A percentile compares a stretch with the other conserved stretches of the same genome.
Evolutionary conservation across 2,113 vertebrate species (phyloP).

Genomic region (Ctenomys sociabilis): DNA sequence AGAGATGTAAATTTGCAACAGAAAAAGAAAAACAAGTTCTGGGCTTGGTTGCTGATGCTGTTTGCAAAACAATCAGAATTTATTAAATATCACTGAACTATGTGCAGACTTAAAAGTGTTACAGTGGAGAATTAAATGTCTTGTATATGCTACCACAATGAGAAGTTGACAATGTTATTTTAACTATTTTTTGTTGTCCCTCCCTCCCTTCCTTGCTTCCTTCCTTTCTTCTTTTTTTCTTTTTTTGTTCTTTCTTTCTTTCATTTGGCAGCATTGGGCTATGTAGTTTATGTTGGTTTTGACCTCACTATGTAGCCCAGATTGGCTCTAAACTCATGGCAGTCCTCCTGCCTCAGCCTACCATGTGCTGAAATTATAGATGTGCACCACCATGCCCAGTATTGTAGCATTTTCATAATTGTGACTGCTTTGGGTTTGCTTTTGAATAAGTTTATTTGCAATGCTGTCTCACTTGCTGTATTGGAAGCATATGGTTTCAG

Average conservation of each 20-base stretch:
- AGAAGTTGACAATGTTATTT: not conserved
- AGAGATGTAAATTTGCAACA: not conserved
- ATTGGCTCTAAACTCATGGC: not conserved
- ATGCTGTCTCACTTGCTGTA: not conserved
- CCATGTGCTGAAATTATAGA: not conserved
- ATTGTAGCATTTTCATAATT: not conserved
- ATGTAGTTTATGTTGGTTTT: not conserved
- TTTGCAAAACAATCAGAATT: not conserved
- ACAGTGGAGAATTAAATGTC: not conserved
- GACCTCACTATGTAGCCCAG: not conserved
- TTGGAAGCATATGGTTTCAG: not conserved
- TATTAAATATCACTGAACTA: not conserved
- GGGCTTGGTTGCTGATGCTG: not conserved
- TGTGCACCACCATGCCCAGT: not conserved
- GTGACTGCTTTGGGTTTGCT: not conserved
- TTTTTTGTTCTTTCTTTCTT: not conserved
- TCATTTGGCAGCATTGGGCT: not conserved
- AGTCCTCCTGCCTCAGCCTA: not conserved
- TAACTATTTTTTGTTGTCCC: not conserved
- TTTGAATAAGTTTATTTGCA: not conserved
- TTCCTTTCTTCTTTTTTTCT: not conserved
- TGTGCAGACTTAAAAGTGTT: not conserved
- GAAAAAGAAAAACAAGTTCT: not conserved
- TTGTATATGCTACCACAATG: not conserved
- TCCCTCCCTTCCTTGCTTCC: too few relatives aligned